Conservation (phyloP, 1,140 invertebrate species). For the Luehdorfia chinensis region DNA sequence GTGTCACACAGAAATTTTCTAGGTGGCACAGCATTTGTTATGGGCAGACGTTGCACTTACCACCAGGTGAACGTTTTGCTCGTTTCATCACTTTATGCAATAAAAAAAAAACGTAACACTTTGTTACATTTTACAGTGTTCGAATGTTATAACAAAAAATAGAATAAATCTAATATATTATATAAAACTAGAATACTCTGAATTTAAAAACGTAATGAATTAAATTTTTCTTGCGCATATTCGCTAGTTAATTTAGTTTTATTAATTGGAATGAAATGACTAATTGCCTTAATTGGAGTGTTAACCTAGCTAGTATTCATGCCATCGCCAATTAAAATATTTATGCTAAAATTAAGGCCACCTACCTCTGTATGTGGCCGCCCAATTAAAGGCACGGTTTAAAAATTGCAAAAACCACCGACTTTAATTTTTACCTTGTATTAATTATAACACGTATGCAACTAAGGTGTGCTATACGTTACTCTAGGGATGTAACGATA, state of each 20-base stretch:
- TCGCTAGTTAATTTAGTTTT: not conserved
- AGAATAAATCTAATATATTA: no score
- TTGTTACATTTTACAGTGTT: no score
- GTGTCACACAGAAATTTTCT: no score
- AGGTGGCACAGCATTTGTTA: no score
- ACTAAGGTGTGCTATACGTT: not conserved
- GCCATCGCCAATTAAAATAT: constrained; percentile 8
- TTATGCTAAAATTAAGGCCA: constrained; percentile 7
- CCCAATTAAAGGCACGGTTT: constrained; percentile 2
- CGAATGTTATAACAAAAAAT: no score
- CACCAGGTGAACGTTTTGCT: no score
- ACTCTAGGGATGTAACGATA: not conserved
- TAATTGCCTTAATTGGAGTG: constrained; percentile 8
- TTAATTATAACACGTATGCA: not conserved
- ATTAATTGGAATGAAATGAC: not conserved
- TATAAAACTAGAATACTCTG: no score
- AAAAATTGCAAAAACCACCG: not conserved
- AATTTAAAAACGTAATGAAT: no score
- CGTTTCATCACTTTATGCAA: no score
- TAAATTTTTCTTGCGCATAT: no score
- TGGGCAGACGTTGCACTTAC: no score
- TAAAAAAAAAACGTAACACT: no score
- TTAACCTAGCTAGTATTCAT: constrained; percentile 4
- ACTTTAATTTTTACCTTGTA: not conserved
- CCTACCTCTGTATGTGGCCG: not conserved